A percentile compares a stretch with the other conserved stretches of the same genome.
These are phyloP conservation scores for Punctoribates punctum DNA, from an alignment of 2,888 invertebrate species.

Conservation along the genomic window DNA sequence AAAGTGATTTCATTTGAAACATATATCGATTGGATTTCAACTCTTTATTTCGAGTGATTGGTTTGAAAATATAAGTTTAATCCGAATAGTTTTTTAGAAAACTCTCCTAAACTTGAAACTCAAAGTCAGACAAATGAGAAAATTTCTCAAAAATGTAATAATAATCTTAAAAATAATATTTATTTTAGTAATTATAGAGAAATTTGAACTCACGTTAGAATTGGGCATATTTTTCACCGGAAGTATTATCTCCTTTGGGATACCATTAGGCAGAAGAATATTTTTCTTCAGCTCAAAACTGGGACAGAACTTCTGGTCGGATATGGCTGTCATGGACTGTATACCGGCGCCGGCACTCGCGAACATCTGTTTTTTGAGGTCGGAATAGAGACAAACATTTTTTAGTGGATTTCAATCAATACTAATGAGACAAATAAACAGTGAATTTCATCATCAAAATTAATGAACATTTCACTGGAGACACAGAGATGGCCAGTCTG, in stretches of 20 bases:
- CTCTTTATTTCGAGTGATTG: too few species aligned
- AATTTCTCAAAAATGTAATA: too few species aligned
- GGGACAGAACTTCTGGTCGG: constrained; percentile 62
- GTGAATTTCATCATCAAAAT: neutral
- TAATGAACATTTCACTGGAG: neutral
- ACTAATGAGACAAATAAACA: neutral
- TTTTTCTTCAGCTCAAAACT: constrained; percentile 70
- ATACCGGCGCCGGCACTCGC: neutral
- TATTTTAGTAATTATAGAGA: neutral
- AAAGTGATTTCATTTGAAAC: too few species aligned
- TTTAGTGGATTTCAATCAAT: constrained; percentile 62
- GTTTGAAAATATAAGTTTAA: too few species aligned
- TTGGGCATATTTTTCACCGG: constrained; percentile 77
- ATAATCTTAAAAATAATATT: neutral
- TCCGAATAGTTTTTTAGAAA: too few species aligned
- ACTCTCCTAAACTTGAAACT: too few species aligned
- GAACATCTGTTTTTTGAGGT: constrained; percentile 14
- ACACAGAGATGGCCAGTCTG: neutral
- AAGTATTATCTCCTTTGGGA: constrained; percentile 78
- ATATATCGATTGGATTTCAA: too few species aligned
- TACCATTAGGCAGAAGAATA: constrained; percentile 79
- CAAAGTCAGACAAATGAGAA: too few species aligned
- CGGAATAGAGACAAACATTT: constrained; percentile 53
- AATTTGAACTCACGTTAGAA: constrained; percentile 43
- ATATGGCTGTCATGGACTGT: neutral